phyloP scores from a whole-genome alignment of 2,797 vertebrate species.

The Siniperca undulata region DNA sequence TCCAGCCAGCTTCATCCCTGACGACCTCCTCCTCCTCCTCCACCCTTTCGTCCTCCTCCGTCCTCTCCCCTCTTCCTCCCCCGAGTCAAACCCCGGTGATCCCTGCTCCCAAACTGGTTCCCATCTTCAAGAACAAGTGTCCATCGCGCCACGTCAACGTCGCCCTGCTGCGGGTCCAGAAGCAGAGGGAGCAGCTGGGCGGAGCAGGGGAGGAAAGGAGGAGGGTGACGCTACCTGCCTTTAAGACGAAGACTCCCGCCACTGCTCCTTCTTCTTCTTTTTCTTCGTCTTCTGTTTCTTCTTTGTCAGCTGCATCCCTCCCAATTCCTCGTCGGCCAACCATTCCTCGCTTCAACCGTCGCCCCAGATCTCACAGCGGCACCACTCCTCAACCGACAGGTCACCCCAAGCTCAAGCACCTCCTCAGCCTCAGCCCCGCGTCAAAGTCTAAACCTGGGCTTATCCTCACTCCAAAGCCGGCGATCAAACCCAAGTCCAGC shows the following conservation, averaged over 20 bases:
- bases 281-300: background rate
- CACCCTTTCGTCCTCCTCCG: background rate
- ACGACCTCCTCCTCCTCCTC: background rate
- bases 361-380: background rate
- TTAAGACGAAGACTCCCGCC: background rate
- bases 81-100: background rate
- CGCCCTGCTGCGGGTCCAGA: slow-evolving; percentile 58
- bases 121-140: slow-evolving; percentile 75
- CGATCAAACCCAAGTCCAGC: background rate
- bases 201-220: background rate
- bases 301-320: background rate
- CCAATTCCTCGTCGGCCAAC: background rate
- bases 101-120: slow-evolving; percentile 68
- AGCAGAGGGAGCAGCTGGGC: slow-evolving; percentile 56
- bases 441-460: background rate
- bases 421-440: slow-evolving; percentile 20
- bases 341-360: slow-evolving; percentile 33
- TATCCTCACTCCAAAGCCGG: background rate
- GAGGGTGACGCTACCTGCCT: slow-evolving; percentile 26
- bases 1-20: slow-evolving; percentile 11
- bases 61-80: slow-evolving; percentile 1
- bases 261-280: slow-evolving; percentile 12
- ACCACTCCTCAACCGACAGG: accelerated
- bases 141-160: slow-evolving; percentile 47
- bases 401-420: slow-evolving; percentile 8